Conservation (phyloP, 2,888 invertebrate genomes). For the Maniola hyperantus region DNA sequence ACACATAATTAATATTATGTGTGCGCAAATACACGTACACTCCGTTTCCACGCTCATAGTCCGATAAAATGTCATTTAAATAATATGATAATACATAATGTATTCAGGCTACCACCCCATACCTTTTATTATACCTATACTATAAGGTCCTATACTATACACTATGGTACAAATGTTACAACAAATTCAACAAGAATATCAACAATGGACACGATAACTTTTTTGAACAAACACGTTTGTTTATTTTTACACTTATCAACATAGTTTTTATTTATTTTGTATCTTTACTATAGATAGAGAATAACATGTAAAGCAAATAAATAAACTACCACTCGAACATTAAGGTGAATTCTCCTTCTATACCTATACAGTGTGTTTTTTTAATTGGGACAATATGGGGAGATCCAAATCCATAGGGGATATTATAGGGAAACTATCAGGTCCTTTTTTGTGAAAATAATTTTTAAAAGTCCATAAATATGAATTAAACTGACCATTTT, state of each 20-base stretch:
- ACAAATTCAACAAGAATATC: conserved; percentile 82
- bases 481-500: too few species aligned
- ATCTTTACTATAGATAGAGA: conserved; percentile 1
- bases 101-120: background rate
- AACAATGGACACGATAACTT: conserved; percentile 79
- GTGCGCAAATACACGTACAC: too few species aligned
- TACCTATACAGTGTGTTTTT: background rate
- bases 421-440: too few species aligned
- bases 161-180: conserved; percentile 59
- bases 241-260: conserved; percentile 35
- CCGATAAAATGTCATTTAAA: too few species aligned
- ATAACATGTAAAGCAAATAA: conserved; percentile 4
- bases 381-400: too few species aligned
- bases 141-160: conserved; percentile 21
- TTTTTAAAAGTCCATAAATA: too few species aligned
- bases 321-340: conserved; percentile 4
- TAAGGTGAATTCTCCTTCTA: conserved; percentile 4
- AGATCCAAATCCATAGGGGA: too few species aligned
- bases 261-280: conserved; percentile 17
- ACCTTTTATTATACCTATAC: background rate
- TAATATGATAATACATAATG: background rate
- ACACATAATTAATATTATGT: too few species aligned
- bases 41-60: too few species aligned
- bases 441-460: too few species aligned
- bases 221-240: conserved; percentile 63